phyloP scores from a whole-genome alignment of 2,113 vertebrate species.

The Dromiciops gliroides region DNA sequence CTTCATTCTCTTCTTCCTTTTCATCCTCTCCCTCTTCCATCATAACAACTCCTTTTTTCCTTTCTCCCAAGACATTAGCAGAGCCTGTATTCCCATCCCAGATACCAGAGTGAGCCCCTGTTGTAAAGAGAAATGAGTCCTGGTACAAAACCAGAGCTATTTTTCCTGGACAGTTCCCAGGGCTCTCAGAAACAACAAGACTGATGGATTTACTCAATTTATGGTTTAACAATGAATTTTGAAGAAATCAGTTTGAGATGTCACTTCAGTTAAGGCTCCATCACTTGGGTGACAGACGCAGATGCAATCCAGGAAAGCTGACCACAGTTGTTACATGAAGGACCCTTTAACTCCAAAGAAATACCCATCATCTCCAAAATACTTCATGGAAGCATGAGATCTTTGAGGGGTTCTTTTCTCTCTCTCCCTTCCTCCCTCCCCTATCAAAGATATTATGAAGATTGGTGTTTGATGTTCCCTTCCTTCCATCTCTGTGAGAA shows the following conservation, averaged over 20 bases:
- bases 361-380: not conserved
- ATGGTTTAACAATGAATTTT: slow-evolving; percentile 79
- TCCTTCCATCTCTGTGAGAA: not conserved
- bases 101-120: slow-evolving; percentile 34
- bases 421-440: not conserved
- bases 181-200: slow-evolving; percentile 62
- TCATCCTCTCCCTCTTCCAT: too few relatives aligned
- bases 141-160: slow-evolving; percentile 54
- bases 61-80: slow-evolving; percentile 3
- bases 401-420: not conserved
- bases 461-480: not conserved
- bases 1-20: not conserved
- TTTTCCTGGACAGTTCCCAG: slow-evolving; percentile 47
- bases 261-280: slow-evolving; percentile 77
- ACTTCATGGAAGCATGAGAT: not conserved
- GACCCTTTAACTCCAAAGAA: slow-evolving; percentile 47
- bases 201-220: slow-evolving; percentile 74
- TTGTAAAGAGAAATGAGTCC: slow-evolving; percentile 59
- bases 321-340: slow-evolving; percentile 66
- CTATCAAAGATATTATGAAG: not conserved
- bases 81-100: slow-evolving; percentile 31
- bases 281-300: slow-evolving; percentile 61
- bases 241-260: slow-evolving; percentile 78
- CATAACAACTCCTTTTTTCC: not conserved
- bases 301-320: slow-evolving; percentile 54